Percentiles rank a stretch among this genome's conserved stretches.
Conservation (phyloP, 23 tunicate genomes). For the Phallusia fumigata region DNA sequence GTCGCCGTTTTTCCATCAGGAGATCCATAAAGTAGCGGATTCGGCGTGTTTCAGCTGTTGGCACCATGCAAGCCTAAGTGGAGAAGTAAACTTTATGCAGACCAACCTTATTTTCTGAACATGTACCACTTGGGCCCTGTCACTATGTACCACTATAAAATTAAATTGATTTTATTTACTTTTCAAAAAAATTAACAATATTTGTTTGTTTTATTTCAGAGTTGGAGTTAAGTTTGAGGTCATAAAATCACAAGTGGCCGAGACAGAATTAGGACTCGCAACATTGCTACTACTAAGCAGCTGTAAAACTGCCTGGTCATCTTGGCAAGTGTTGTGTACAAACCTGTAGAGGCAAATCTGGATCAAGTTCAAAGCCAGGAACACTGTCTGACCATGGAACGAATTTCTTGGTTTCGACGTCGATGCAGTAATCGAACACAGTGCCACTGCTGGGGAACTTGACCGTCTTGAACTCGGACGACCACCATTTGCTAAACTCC, state of each 20-base stretch:
- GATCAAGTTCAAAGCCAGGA: conserved; percentile 82
- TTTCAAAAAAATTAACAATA: too few relatives aligned
- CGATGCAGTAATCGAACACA: conserved; percentile 96
- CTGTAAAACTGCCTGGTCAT: too few relatives aligned
- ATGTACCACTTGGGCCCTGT: too few relatives aligned
- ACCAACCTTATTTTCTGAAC: too few relatives aligned
- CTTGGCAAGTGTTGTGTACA: too few relatives aligned
- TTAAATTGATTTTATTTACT: too few relatives aligned
- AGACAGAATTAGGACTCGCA: too few relatives aligned
- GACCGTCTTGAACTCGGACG: conserved; percentile 86
- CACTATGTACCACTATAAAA: too few relatives aligned
- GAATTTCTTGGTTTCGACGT: conserved; percentile 81
- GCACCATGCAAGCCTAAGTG: conserved; percentile 92
- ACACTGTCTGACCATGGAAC: conserved; percentile 96
- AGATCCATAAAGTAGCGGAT: conserved; percentile 97
- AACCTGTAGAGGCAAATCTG: conserved; percentile 94
- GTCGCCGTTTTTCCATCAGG: conserved; percentile 89
- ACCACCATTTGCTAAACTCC: conserved; percentile 99
- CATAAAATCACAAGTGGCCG: too few relatives aligned
- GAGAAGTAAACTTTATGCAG: not conserved
- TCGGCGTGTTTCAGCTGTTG: conserved; percentile 91
- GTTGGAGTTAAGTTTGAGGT: too few relatives aligned
- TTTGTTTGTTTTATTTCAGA: too few relatives aligned
- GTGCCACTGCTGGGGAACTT: conserved; percentile 96
- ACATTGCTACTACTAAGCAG: too few relatives aligned